Evolutionary conservation across 2,888 invertebrate genomes (phyloP).

Genomic region (Halocaridina rubra): DNA sequence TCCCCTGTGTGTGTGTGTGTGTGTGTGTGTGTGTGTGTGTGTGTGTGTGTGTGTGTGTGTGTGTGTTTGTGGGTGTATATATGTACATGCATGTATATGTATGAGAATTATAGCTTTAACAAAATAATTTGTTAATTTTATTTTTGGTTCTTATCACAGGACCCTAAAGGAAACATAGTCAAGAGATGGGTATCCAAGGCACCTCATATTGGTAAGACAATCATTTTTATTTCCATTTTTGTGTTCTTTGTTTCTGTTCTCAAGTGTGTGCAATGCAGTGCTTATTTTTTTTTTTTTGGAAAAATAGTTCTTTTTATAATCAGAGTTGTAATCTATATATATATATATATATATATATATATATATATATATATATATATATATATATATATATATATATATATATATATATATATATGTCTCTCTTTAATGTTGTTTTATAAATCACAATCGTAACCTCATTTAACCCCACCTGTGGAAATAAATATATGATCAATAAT

Average conservation of each 20-base stretch:
- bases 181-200: slow-evolving; percentile 43
- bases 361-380: too few species aligned
- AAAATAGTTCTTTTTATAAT: background rate
- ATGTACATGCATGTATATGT: background rate
- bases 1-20: background rate
- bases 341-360: background rate
- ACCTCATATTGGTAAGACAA: slow-evolving; percentile 25
- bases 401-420: too few species aligned
- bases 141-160: background rate
- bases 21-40: background rate
- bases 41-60: background rate
- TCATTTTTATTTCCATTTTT: background rate
- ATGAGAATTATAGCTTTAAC: background rate
- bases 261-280: background rate
- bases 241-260: background rate
- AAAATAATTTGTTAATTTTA: background rate
- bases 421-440: too few species aligned
- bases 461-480: too few species aligned
- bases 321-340: background rate
- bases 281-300: background rate
- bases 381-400: too few species aligned
- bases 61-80: background rate
- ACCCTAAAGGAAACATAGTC: slow-evolving; percentile 29
- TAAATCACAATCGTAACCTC: too few species aligned
- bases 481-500: too few species aligned